Base-by-base conservation (phyloP, 2,888 invertebrate genomes). In the Leptopilina drosophilae region DNA sequence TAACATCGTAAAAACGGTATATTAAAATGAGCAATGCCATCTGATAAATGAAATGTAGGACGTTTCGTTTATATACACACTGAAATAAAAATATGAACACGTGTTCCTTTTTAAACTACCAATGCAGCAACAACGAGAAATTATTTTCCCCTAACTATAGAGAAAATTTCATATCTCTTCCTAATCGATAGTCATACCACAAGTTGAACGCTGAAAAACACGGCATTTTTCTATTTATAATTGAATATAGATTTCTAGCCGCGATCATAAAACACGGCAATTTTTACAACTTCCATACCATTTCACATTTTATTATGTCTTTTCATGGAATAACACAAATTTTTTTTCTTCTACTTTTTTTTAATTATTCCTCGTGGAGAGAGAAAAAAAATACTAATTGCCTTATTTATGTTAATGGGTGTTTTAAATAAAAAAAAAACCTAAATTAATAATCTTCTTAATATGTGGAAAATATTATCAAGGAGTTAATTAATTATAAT, bases 1-100 rank as follows among this genome's bases (percentile, higher is more conserved):
- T n/a, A 56, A 33, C 73, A 73, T 56, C 73, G 53, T 73, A 56
- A 73, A 73, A 73, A 33, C 73, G 73, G 56, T 73, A n/a, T n/a
- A n/a, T n/a, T n/a, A 73, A 73, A 73, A 73, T 73, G 73, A 59
- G 33, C 53, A 56, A 73, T 73, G 56, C 73, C 73, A 73, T 73
- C 73, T 73, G 73, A 73, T 56, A 73, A 73, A 73, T 73, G 73
- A 59, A 59, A 73, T 73, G 73, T 53, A 56, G 40, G 73, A 73
- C 73, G 56, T 20, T 73, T 33, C 33, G 33, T 33, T 33, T 73
- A 46, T 59, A 12, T 53, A 73, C 56, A 73, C 56, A 73, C 14
- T 14, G 7, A 40, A 59, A 59, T 56, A 73, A 73, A 59, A 73
- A 73, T 56, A 53, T n/a, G 26, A 73, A 73, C 73, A 73, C 73